Base-by-base conservation (phyloP, 2,113 vertebrate genomes). In the Ptilonorhynchus violaceus region DNA sequence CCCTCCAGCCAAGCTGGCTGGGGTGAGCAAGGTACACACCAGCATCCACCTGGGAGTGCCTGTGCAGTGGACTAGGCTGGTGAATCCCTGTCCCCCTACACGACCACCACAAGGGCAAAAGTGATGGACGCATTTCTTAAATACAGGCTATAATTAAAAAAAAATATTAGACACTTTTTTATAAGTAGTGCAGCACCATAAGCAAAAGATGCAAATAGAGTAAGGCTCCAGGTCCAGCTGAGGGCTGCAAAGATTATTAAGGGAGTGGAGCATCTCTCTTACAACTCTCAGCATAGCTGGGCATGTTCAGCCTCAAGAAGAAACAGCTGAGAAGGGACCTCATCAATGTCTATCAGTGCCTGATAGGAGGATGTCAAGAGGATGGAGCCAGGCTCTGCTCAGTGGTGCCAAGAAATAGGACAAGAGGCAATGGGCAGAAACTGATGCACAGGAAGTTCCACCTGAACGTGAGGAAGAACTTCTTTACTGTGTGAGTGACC, bases 351-450 rank as follows among this genome's bases (percentile, higher is more conserved):
- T 28, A 2, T 28, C 39, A 44, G 27, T 9, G 3, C 44, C 33
- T 44, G 60, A 33, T 74, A 33, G 18, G 23, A 89, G 22, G 5
- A 3, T 14, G 6, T 2, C 8, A 88, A 39, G 37, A 52, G 33
- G 19, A 74, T 82, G 77, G 19, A 33, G 24, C 10, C 68, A 59
- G 44, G 69, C 44, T 59, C 44, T 66, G 2, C 9, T 13, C 4
- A 0, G 33, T 44, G 44, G 21, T 8, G 3, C 11, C 1, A 2
- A 50, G 27, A 2, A 6, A 16, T 11, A 17, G 37, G 19, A 74
- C 44, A 89, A 24, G 12, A 59, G 44, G 33, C 33, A 59, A 1
- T 8, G 23, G 33, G 23, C 41, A 74, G 3, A 52, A 52, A 67
- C 10, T 24, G 44, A 13, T 66, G 27, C 7, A n/a, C 23, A 20